Conservation (phyloP, 1,140 invertebrate species). For the Melipona quadrifasciata region DNA sequence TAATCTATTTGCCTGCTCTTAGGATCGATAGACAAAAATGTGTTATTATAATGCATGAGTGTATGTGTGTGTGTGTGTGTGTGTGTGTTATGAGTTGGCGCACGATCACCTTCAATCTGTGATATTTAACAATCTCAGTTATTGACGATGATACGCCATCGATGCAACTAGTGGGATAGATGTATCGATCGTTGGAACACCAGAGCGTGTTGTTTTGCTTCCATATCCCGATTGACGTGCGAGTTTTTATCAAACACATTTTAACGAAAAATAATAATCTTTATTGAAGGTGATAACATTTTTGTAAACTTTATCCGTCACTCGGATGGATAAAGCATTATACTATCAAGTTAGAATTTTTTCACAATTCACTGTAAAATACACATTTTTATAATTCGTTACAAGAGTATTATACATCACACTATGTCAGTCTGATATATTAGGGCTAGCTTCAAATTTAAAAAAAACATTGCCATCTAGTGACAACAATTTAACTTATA, state of each 20-base stretch:
- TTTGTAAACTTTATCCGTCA: background rate
- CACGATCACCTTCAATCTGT: background rate
- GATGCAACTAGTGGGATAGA: constrained; percentile 9
- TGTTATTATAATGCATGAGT: background rate
- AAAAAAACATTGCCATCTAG: no score
- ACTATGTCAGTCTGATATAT: background rate
- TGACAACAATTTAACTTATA: no score
- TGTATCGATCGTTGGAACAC: constrained; percentile 3
- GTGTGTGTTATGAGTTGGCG: background rate
- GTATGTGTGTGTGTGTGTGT: no score
- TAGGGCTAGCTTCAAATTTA: no score
- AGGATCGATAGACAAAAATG: constrained; percentile 19
- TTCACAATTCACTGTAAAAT: background rate
- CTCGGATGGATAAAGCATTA: no score
- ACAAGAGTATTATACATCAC: background rate
- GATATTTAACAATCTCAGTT: constrained; percentile 4
- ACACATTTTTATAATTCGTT: background rate
- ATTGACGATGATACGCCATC: background rate
- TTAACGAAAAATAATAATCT: background rate
- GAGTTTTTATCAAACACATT: background rate
- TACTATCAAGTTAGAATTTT: background rate
- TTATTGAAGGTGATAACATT: background rate
- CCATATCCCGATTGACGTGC: background rate
- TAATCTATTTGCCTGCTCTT: background rate
- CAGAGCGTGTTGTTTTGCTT: background rate